Conservation (phyloP, 2,113 vertebrate species). For the Tragelaphus scriptus region DNA sequence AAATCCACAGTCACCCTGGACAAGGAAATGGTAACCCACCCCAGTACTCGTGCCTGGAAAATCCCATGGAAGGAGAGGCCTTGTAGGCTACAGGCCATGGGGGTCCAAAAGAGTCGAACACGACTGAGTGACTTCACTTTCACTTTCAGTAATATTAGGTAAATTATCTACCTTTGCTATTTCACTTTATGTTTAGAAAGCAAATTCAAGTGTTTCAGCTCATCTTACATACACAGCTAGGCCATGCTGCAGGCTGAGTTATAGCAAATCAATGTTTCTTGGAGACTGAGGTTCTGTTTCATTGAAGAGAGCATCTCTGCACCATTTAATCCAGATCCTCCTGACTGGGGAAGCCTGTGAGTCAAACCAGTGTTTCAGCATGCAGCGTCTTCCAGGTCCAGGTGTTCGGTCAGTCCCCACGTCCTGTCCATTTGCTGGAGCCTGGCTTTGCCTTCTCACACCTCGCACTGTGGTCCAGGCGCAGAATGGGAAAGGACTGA, state of each 20-base stretch:
- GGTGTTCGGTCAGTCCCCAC: not conserved
- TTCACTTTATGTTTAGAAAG: not conserved
- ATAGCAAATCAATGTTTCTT: rapidly evolving
- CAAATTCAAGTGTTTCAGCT: not conserved
- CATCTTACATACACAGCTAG: not conserved
- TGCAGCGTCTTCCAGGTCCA: rapidly evolving
- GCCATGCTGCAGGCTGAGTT: not conserved
- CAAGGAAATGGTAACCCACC: not conserved
- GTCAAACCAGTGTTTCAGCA: rapidly evolving
- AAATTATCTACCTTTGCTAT: not conserved
- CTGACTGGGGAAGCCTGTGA: rapidly evolving
- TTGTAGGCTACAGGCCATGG: not conserved
- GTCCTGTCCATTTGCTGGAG: rapidly evolving
- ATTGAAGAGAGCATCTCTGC: rapidly evolving
- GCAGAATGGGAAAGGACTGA: rapidly evolving
- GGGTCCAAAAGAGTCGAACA: not conserved
- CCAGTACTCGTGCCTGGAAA: not conserved
- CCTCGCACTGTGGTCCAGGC: not conserved
- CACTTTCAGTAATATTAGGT: not conserved
- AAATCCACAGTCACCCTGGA: not conserved
- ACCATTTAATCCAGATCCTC: rapidly evolving
- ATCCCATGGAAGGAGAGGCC: not conserved
- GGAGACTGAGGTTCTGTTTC: not conserved
- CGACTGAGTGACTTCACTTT: not conserved
- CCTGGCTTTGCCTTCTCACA: not conserved